Evolutionary conservation across 2,888 invertebrate genomes (phyloP).

Genomic region (Gnatocerus cornutus): DNA sequence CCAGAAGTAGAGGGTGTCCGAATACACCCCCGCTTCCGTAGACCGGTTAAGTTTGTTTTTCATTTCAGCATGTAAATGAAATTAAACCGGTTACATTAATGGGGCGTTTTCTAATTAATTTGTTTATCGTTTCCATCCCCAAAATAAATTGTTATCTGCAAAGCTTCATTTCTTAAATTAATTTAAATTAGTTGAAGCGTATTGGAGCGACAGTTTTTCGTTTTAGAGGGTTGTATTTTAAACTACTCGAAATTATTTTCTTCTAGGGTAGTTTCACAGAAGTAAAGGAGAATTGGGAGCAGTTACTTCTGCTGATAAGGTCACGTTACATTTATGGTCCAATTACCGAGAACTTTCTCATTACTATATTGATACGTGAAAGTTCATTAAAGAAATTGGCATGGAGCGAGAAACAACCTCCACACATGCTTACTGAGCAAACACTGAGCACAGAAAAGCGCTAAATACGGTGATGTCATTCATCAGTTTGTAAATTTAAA

Average conservation of each 20-base stretch:
- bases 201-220: slow-evolving; percentile 1
- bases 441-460: slow-evolving; percentile 25
- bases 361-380: slow-evolving; percentile 51
- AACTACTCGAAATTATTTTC: slow-evolving; percentile 20
- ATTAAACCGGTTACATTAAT: slow-evolving; percentile 50
- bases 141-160: slow-evolving; percentile 46
- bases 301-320: slow-evolving; percentile 50
- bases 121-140: slow-evolving; percentile 44
- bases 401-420: slow-evolving; percentile 32
- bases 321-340: slow-evolving; percentile 50
- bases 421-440: slow-evolving; percentile 39
- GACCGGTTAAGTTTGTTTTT: slow-evolving; percentile 50
- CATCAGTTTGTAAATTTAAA: slow-evolving; percentile 41
- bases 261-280: slow-evolving; percentile 23
- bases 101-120: slow-evolving; percentile 50
- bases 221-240: slow-evolving; percentile 35
- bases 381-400: slow-evolving; percentile 50
- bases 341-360: slow-evolving; percentile 50
- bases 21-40: slow-evolving; percentile 33
- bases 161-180: slow-evolving; percentile 39
- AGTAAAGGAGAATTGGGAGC: slow-evolving; percentile 44
- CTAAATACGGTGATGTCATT: slow-evolving; percentile 30
- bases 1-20: slow-evolving; percentile 56
- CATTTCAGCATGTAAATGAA: slow-evolving; percentile 51
- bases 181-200: slow-evolving; percentile 31